Evolutionary conservation across 1,140 invertebrate species (phyloP), one percentile per base, ranked within the genome.

Genomic region (Eupristina koningsbergeri): DNA sequence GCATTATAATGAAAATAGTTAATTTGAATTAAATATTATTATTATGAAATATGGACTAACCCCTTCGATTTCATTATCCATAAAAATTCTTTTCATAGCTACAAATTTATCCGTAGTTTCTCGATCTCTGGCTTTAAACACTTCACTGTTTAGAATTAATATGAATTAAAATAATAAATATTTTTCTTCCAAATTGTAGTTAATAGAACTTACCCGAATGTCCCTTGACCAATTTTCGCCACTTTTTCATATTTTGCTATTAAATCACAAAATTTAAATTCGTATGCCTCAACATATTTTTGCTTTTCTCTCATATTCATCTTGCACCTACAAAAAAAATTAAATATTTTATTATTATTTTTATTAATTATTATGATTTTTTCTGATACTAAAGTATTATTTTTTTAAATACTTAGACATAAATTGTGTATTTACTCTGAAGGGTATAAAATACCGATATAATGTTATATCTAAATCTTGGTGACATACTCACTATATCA

Each of bases 21-120:
- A 45, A 45, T 45, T 45, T 45, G 5, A 45, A 45, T 45, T 45
- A 45, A 45, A 45, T 45, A 45, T 45, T 50, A 1, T 58, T 64
- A 80, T 50, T 78, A 75, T 61, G 89, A 41, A 61, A 36, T 41
- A 39, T n/a, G n/a, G 39, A 94, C 94, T 93, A 93, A 98, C 97
- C 80, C 99, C 98, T 95, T 99, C 99, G 92, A 99, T 99, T 93
- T 99, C 99, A 93, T 99, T 99, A 88, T 99, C 99, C 98, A 99
- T 99, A 8, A 99, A 92, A 34, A 99, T 98, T 93, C 99, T 99
- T 90, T 99, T 99, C 95, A 99, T 96, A 5, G 99, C 99, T 0
- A 99, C 98, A 87, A 98, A 95, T 90, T 97, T 97, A 89, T 97
- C 98, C 87, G 94, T 95, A 71, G 95, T 96, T 74, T 95, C 96